Conservation (phyloP, 2,888 invertebrate species). For the Automeris io region DNA sequence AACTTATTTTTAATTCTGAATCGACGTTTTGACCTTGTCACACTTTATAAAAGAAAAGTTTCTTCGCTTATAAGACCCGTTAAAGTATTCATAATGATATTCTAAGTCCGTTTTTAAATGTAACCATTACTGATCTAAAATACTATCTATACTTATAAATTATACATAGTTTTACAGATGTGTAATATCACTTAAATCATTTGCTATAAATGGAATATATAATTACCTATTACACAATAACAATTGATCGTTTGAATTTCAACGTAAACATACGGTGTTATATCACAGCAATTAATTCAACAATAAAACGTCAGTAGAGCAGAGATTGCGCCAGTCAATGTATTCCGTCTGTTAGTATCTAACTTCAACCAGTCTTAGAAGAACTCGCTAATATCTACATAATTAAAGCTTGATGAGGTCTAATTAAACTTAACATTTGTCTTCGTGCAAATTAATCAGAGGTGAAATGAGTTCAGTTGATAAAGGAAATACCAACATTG, state of each 20-base stretch:
- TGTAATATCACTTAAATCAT: too few relatives aligned
- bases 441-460: conserved; percentile 60
- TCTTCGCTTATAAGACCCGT: too few relatives aligned
- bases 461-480: conserved; percentile 49
- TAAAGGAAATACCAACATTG: conserved; percentile 43
- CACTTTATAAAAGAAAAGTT: too few relatives aligned
- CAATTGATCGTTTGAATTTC: conserved; percentile 31
- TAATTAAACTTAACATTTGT: conserved; percentile 32
- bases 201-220: neutral
- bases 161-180: too few relatives aligned
- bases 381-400: conserved; percentile 15
- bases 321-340: conserved; percentile 35
- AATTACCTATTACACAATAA: conserved; percentile 24
- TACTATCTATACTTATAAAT: too few relatives aligned
- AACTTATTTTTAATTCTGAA: too few relatives aligned
- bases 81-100: too few relatives aligned
- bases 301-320: conserved; percentile 45
- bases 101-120: too few relatives aligned
- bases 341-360: conserved; percentile 44
- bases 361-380: conserved; percentile 24
- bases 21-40: too few relatives aligned
- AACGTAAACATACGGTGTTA: conserved; percentile 27
- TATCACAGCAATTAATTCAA: conserved; percentile 48
- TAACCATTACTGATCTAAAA: too few relatives aligned
- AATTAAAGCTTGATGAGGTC: conserved; percentile 21